A percentile compares a stretch with the other conserved stretches of the same genome.
These are phyloP conservation scores for Patella caerulea DNA, from an alignment of 2,888 invertebrate species.

Conservation along the genomic window DNA sequence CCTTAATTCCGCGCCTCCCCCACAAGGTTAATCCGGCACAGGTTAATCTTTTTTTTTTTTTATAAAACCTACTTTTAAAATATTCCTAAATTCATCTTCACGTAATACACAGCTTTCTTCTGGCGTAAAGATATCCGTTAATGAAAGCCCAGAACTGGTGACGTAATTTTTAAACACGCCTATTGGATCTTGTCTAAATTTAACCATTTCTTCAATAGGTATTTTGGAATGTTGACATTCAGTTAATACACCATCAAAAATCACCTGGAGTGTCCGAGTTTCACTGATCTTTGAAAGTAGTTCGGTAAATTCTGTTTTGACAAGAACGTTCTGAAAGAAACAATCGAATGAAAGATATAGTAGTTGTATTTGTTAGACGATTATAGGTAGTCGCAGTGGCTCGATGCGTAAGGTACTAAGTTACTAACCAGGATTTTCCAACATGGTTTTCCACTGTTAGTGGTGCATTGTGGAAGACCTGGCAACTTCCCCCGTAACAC, in stretches of 20 bases:
- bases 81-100: slow-evolving; percentile 3
- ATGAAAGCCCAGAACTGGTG: not conserved
- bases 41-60: no score
- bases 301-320: slow-evolving; percentile 50
- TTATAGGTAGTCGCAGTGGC: no score
- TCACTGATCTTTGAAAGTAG: slow-evolving; percentile 41
- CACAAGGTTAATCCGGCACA: no score
- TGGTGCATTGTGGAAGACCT: no score
- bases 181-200: slow-evolving; percentile 49
- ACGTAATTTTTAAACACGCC: slow-evolving; percentile 45
- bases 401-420: no score
- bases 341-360: no score
- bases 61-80: not conserved
- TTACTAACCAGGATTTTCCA: no score
- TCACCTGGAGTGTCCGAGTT: slow-evolving; percentile 40
- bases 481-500: no score
- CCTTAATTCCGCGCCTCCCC: no score
- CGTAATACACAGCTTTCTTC: not conserved
- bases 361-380: no score
- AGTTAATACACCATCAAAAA: slow-evolving; percentile 51
- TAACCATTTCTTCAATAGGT: slow-evolving; percentile 43
- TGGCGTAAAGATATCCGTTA: not conserved
- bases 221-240: slow-evolving; percentile 47
- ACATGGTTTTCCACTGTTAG: no score
- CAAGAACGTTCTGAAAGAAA: slow-evolving; percentile 48